Conservation (phyloP, 2,888 invertebrate genomes). For the Horisme vitalbata region DNA sequence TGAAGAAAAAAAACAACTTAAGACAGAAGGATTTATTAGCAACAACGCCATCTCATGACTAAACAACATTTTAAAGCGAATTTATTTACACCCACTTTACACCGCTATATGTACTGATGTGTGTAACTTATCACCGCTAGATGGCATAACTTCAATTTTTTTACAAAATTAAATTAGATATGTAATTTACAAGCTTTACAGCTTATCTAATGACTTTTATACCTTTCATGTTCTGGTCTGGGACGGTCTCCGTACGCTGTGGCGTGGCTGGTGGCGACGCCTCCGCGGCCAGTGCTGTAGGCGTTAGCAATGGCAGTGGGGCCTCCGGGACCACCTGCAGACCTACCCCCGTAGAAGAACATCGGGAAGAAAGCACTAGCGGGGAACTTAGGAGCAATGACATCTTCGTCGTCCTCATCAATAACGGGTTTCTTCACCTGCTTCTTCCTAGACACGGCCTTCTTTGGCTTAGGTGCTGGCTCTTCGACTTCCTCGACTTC, state of each 20-base stretch:
- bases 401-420: slow-evolving; percentile 79
- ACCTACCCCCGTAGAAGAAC: slow-evolving; percentile 78
- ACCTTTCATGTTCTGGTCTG: slow-evolving; percentile 62
- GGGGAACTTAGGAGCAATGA: slow-evolving; percentile 62
- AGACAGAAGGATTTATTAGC: slow-evolving; percentile 26
- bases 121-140: slow-evolving; percentile 10
- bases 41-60: slow-evolving; percentile 28
- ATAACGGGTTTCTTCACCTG: slow-evolving; percentile 63
- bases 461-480: slow-evolving; percentile 55
- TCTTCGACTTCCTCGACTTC: slow-evolving; percentile 65
- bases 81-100: not conserved
- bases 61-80: too few relatives aligned
- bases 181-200: slow-evolving; percentile 29
- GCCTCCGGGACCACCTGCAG: slow-evolving; percentile 78
- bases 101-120: not conserved
- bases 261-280: slow-evolving; percentile 88
- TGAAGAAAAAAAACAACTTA: slow-evolving; percentile 16
- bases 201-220: slow-evolving; percentile 39
- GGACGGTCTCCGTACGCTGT: slow-evolving; percentile 87
- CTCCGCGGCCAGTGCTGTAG: slow-evolving; percentile 87
- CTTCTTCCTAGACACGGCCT: slow-evolving; percentile 62
- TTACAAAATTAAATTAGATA: too few relatives aligned
- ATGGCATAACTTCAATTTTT: slow-evolving; percentile 8
- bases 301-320: slow-evolving; percentile 88
- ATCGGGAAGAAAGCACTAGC: slow-evolving; percentile 86